Conservation (phyloP, 92 coral and sea anemone genomes). For the Siderastrea siderea region DNA sequence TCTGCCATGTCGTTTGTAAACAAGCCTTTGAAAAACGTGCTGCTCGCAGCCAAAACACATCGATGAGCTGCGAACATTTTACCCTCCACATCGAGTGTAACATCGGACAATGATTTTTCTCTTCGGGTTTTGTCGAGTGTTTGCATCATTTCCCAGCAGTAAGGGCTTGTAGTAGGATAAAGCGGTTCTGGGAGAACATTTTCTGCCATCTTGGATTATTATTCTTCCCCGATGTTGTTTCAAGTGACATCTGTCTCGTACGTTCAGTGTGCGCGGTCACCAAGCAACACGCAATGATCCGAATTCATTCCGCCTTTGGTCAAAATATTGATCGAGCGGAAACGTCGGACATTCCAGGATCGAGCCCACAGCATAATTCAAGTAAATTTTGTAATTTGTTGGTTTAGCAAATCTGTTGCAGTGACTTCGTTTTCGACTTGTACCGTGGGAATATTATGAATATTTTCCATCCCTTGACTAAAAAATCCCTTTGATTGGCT, state of each 20-base stretch:
- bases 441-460: no score
- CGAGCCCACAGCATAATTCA: no score
- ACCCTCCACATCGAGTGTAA: conserved; percentile 76
- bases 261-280: not conserved
- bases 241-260: not conserved
- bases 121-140: conserved; percentile 61
- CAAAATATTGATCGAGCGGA: no score
- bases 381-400: no score
- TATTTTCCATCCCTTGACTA: no score
- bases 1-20: conserved; percentile 86
- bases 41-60: conserved; percentile 75
- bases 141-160: conserved; percentile 37
- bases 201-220: conserved; percentile 19
- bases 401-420: no score
- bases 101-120: conserved; percentile 70
- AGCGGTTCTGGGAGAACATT: not conserved
- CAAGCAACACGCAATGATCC: not conserved
- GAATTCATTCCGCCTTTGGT: not conserved
- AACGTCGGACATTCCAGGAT: no score
- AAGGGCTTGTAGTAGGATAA: not conserved
- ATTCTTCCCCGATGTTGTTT: not conserved
- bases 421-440: no score
- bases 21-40: conserved; percentile 78
- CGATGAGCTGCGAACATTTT: conserved; percentile 79
- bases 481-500: no score